Base-by-base conservation (phyloP, 2,113 vertebrate genomes). In the Octodon degus region DNA sequence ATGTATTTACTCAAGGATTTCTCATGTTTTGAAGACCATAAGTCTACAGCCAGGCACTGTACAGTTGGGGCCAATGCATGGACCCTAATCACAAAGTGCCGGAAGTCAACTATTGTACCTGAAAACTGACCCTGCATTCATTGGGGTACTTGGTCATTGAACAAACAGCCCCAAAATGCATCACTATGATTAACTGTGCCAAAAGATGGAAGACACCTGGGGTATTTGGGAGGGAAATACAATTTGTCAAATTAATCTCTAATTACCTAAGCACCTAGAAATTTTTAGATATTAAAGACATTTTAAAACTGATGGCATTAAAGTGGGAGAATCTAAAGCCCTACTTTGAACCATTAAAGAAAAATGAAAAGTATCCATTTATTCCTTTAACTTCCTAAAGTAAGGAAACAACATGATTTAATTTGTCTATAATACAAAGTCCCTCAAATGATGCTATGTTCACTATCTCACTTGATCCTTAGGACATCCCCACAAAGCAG, bases 351-450 rank as follows among this genome's bases (percentile, higher is more conserved):
- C 1, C 10, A 30, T 79, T 86, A 27, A 43, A 79, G 8, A n/a
- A 82, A 97, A 87, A 92, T 85, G 34, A 91, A 93, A 92, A 80
- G 7, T 5, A 22, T 74, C 40, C 40, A 83, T 34, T 79, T 63
- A 37, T 34, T 53, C 68, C 40, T 86, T 63, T 82, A 58, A 47
- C 58, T 90, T 12, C 4, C 13, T 62, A 86, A 92, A 81, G 9
- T 8, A 86, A 50, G 82, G n/a, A 86, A 55, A 32, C 2, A 9
- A 83, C 7, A 8, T 22, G 2, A 70, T 72, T 89, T 65, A 24
- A 50, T n/a, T 80, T 50, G 17, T 9, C 63, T 86, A 37, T 62
- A 89, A 94, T 70, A 76, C 60, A 70, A 81, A 79, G 20, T 32
- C 74, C 34, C n/a, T 4, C 9, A 68, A 40, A 25, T 22, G 19